A percentile compares a stretch with the other conserved stretches of the same genome.
phyloP scores from a whole-genome alignment of 2,797 vertebrate species.

The Muscicapa comitata region DNA sequence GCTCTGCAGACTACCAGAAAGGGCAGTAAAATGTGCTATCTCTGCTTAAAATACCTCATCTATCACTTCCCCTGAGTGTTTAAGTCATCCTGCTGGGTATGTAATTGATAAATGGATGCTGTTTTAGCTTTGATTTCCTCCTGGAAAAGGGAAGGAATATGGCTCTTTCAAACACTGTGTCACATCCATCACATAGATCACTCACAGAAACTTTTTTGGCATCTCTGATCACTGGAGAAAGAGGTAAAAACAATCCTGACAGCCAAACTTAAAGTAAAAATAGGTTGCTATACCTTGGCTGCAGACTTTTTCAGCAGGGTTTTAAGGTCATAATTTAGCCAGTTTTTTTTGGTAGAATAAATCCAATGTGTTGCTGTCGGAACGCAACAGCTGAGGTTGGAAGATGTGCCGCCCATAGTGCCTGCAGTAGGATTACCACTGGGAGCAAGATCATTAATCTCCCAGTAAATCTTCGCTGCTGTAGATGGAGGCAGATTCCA shows the following conservation, averaged over 20 bases:
- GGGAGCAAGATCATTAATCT: neutral
- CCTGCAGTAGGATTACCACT: neutral
- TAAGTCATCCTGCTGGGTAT: neutral
- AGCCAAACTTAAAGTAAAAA: neutral
- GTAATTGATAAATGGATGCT: neutral
- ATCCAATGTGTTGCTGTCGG: neutral
- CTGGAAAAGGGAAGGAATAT: neutral
- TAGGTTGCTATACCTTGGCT: neutral
- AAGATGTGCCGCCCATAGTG: neutral
- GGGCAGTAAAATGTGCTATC: neutral
- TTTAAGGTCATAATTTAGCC: neutral
- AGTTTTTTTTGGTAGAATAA: neutral
- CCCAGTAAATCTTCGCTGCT: neutral
- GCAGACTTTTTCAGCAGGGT: neutral
- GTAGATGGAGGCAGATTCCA: neutral
- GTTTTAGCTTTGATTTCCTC: neutral
- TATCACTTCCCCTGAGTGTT: neutral
- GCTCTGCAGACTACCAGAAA: neutral
- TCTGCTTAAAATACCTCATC: conserved; percentile 28
- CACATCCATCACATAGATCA: neutral
- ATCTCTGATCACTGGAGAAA: neutral
- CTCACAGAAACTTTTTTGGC: neutral
- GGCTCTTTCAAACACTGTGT: neutral
- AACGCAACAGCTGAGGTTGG: neutral
- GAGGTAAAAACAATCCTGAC: neutral